phyloP scores from a whole-genome alignment of 2,113 vertebrate species.

The Oreotrochilus melanogaster region DNA sequence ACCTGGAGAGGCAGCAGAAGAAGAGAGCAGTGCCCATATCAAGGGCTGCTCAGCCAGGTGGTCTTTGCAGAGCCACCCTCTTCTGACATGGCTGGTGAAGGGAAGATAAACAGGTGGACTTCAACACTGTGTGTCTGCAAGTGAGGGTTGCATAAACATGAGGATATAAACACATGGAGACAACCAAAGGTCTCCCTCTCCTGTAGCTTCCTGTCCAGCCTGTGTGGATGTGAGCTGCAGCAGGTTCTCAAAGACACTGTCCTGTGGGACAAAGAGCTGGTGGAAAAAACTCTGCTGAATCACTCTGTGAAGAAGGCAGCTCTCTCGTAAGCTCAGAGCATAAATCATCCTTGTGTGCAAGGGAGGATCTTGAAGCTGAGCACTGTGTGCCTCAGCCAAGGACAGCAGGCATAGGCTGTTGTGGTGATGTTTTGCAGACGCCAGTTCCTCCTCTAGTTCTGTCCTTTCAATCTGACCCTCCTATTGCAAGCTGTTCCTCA shows the following conservation, averaged over 20 bases:
- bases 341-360: neutral
- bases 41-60: neutral
- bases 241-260: neutral
- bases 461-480: neutral
- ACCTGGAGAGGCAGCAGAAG: neutral
- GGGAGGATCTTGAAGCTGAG: neutral
- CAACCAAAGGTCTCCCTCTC: neutral
- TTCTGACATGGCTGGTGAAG: fast-evolving
- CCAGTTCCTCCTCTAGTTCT: neutral
- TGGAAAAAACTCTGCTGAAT: neutral
- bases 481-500: neutral
- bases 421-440: neutral
- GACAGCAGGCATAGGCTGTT: fast-evolving
- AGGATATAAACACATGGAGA: neutral
- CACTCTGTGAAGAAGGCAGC: neutral
- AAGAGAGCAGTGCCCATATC: neutral
- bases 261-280: neutral
- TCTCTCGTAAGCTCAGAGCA: fast-evolving
- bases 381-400: fast-evolving
- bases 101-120: neutral
- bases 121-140: neutral
- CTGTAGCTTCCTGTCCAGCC: neutral
- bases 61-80: neutral
- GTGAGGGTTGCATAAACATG: neutral
- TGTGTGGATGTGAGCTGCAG: neutral